Percentiles rank a stretch among this genome's conserved stretches.
Evolutionary conservation across 2,797 vertebrate species (phyloP).

Genomic region (Cottoperca gobio): DNA sequence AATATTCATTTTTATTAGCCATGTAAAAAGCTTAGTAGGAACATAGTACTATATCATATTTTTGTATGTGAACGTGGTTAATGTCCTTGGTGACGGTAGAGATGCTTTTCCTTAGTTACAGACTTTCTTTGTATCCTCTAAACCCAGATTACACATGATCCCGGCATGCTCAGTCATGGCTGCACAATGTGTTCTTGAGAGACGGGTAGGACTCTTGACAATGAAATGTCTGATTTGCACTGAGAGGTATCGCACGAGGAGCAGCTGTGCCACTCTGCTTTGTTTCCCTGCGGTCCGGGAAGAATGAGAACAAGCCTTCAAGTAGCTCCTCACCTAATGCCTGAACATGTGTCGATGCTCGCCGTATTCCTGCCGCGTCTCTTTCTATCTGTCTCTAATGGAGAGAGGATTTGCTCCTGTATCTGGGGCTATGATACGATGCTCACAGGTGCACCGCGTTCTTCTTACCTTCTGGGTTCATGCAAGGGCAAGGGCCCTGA

Average conservation of each 20-base stretch:
- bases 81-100: neutral
- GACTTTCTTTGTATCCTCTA: slow-evolving; percentile 8
- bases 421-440: slow-evolving; percentile 24
- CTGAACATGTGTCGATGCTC: slow-evolving; percentile 36
- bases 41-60: too few species aligned
- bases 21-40: too few species aligned
- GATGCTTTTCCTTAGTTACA: slow-evolving; percentile 6
- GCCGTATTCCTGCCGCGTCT: slow-evolving; percentile 18
- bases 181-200: slow-evolving; percentile 28
- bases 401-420: slow-evolving; percentile 47
- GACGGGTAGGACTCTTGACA: slow-evolving; percentile 10
- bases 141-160: slow-evolving; percentile 15
- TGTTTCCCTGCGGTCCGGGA: slow-evolving; percentile 21
- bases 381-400: slow-evolving; percentile 8
- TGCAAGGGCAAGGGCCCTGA: slow-evolving; percentile 42
- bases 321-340: slow-evolving; percentile 34
- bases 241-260: slow-evolving; percentile 31
- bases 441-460: slow-evolving; percentile 30
- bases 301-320: slow-evolving; percentile 55
- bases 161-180: neutral
- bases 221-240: slow-evolving; percentile 41
- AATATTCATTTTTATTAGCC: too few species aligned
- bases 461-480: slow-evolving; percentile 37
- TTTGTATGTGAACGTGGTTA: too few species aligned
- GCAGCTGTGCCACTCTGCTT: slow-evolving; percentile 3